Evolutionary conservation across 2,888 invertebrate genomes (phyloP).

Genomic region (Lapara coniferarum): DNA sequence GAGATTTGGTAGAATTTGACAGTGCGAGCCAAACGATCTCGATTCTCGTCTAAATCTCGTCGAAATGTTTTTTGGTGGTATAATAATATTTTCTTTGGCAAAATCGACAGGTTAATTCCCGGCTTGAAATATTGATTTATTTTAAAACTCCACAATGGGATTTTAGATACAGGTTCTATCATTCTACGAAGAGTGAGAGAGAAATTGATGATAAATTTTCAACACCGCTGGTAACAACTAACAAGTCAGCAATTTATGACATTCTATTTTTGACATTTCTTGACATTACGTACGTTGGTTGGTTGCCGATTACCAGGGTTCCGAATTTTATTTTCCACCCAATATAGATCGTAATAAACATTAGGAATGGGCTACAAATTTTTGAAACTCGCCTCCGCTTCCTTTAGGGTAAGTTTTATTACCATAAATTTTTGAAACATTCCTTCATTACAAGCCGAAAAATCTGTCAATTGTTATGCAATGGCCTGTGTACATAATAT

Average conservation of each 20-base stretch:
- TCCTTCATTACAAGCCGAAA: conserved; percentile 25
- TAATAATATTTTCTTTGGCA: too few species aligned
- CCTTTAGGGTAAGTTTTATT: conserved; percentile 65
- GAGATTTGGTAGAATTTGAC: too few species aligned
- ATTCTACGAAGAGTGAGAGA: too few species aligned
- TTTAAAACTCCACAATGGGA: too few species aligned
- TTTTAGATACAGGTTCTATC: too few species aligned
- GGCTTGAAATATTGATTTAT: too few species aligned
- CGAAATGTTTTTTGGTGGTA: too few species aligned
- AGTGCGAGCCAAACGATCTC: too few species aligned
- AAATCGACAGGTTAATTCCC: too few species aligned
- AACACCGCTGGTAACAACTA: too few species aligned
- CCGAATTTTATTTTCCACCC: conserved; percentile 46
- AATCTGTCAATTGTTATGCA: conserved; percentile 68
- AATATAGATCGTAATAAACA: conserved; percentile 40
- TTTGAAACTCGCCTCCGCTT: conserved; percentile 70
- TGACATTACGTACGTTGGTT: conserved; percentile 32
- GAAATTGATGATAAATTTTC: too few species aligned
- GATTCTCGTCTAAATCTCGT: too few species aligned
- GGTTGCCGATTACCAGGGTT: conserved; percentile 53
- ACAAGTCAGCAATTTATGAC: neutral
- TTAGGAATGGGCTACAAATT: conserved; percentile 74
- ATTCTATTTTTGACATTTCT: conserved; percentile 23
- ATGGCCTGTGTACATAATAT: conserved; percentile 41
- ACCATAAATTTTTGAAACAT: conserved; percentile 28